Base-by-base conservation (phyloP, 2,888 invertebrate genomes). In the Tinea semifulvella region DNA sequence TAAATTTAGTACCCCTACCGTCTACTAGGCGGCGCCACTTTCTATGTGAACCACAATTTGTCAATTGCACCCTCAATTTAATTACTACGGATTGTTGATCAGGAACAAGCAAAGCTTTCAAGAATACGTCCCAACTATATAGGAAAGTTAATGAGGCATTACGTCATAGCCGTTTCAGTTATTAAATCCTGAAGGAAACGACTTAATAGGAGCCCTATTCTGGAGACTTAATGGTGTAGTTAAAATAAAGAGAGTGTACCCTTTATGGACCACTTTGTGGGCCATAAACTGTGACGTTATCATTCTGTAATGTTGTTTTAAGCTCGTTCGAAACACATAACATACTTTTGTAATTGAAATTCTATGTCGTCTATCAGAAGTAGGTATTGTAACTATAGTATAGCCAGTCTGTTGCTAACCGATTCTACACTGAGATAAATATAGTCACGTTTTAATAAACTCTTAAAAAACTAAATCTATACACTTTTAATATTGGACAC, bases 51-150 rank as follows among this genome's bases (percentile, higher is more conserved):
- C n/a, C n/a, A n/a, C n/a, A n/a, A n/a, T n/a, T n/a, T n/a, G n/a
- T n/a, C n/a, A n/a, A n/a, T n/a, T n/a, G n/a, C n/a, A n/a, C n/a
- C n/a, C n/a, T n/a, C n/a, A n/a, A n/a, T n/a, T n/a, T n/a, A 31
- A 31, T 31, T 31, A 31, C 31, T n/a, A 31, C 31, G 31, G 31
- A 31, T 31, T 31, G 31, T 31, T 31, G 31, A 31, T 31, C 13
- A 31, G 13, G 6, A 11, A 31, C 31, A 13, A n/a, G n/a, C n/a
- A 13, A 31, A n/a, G 31, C 10, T 31, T 31, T 31, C 31, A 31
- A n/a, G 22, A 22, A n/a, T 13, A 31, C n/a, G n/a, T n/a, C n/a
- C 31, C 6, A 36, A 18, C 36, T 16, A 16, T 17, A 36, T 2
- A 8, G 3, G 16, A 36, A 36, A 36, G 36, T 36, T 36, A 36